These are phyloP conservation scores for Euura saliciscinereae DNA, from an alignment of 1,140 invertebrate genomes.

Conservation along the genomic window DNA sequence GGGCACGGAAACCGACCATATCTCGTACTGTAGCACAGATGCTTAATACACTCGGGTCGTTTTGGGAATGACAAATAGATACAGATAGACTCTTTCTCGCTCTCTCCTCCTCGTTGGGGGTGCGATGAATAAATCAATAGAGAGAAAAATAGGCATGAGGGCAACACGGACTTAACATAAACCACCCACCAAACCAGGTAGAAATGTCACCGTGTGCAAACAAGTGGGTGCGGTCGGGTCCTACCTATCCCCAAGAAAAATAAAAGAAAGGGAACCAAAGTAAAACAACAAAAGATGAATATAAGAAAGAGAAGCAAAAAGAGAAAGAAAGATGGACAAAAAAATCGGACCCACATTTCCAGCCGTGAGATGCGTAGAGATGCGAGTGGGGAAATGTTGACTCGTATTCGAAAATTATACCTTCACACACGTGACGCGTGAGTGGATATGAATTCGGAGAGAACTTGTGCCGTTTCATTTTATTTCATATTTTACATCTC, in stretches of 20 bases:
- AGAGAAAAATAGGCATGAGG: constrained; percentile 1
- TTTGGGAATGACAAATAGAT: constrained; percentile 7
- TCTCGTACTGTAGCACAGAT: neutral
- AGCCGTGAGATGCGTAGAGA: too few relatives aligned
- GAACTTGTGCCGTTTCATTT: too few relatives aligned
- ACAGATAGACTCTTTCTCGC: constrained; percentile 5
- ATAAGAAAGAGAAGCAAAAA: too few relatives aligned
- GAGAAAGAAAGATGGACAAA: too few relatives aligned
- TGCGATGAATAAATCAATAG: constrained; percentile 7
- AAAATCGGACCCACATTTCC: too few relatives aligned
- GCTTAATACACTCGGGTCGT: neutral
- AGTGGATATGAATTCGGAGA: too few relatives aligned
- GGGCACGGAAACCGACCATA: neutral
- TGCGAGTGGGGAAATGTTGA: too few relatives aligned
- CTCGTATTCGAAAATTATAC: too few relatives aligned
- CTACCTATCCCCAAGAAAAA: neutral
- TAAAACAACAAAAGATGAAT: neutral
- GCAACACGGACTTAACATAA: constrained; percentile 3
- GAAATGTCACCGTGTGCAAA: constrained; percentile 7
- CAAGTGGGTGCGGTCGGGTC: constrained; percentile 6
- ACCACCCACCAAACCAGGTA: constrained; percentile 4
- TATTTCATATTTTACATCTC: too few relatives aligned
- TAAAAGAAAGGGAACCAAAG: neutral
- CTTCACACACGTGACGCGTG: too few relatives aligned
- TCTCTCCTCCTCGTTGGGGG: neutral